Evolutionary conservation across 2,113 vertebrate genomes (phyloP), one percentile per base, ranked within the genome.

Genomic region (Petaurus breviceps): DNA sequence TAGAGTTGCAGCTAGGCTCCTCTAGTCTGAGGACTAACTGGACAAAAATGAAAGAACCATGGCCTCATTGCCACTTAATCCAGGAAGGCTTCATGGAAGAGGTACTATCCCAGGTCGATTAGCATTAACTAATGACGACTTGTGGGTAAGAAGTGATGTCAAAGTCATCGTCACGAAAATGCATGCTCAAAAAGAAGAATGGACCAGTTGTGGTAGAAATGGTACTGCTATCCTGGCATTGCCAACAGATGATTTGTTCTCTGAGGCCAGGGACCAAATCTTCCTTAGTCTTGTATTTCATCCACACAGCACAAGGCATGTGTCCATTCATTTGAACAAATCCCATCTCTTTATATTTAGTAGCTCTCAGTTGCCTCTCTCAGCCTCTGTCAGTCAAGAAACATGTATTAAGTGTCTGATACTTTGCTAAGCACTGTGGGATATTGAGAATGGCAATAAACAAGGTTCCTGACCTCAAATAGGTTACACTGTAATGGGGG

Each of bases 11-110:
- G 49, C 50, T 12, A 77, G 28, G 24, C 43, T 0, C 46, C 47
- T 49, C 47, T 49, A 49, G n/a, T 37, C 5, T 68, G 47, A 92
- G 37, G 25, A 96, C 19, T 77, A 55, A 92, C 53, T 93, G 43
- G 89, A 28, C 8, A 92, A 89, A 43, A 61, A 43, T 53, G 90
- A 49, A 97, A 93, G 11, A 91, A 90, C 25, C 92, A 12, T 91
- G 1, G 49, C 57, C 92, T 92, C 89, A 49, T n/a, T 55, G 23
- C 43, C 84, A 94, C 7, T 43, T 92, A 92, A 46, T 89, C 61
- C 0, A 8, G 54, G 61, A 93, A 96, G 54, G 2, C 3, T 68
- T 61, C 23, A 84, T 90, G 10, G 91, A 37, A 68, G 57, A 68
- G 12, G 28, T 37, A 11, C 11, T 37, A 12, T 31, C 28, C 57